These are phyloP conservation scores for Phylloscopus trochiloides DNA, from an alignment of 2,113 vertebrate species.

Conservation along the genomic window DNA sequence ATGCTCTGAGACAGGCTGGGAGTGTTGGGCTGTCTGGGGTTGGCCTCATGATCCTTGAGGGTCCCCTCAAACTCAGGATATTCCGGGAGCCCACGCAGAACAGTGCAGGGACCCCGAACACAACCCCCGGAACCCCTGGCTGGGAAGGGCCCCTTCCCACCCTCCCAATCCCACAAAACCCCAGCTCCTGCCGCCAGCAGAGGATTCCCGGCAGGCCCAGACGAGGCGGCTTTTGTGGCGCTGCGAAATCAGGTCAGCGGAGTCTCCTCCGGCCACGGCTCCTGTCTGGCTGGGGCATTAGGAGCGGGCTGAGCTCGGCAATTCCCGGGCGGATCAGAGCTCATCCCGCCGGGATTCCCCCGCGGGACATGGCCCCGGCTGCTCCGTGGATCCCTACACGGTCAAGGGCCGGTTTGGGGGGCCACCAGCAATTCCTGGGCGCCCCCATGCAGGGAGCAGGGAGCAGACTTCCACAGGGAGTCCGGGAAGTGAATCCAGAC, in stretches of 20 bases:
- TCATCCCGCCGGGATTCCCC: neutral
- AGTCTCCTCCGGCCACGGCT: neutral
- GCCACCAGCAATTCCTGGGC: neutral
- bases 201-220: neutral
- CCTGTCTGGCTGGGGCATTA: neutral
- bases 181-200: accelerated
- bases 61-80: neutral
- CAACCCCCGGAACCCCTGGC: too few species aligned
- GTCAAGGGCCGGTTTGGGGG: neutral
- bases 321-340: accelerated
- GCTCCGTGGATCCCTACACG: too few species aligned
- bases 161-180: accelerated
- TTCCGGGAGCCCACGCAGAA: neutral
- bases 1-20: neutral
- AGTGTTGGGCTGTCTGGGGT: neutral
- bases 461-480: neutral
- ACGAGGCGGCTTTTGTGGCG: accelerated
- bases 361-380: neutral
- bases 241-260: neutral
- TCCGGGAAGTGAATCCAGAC: accelerated
- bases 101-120: neutral
- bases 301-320: accelerated
- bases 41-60: accelerated
- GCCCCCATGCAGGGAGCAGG: neutral
- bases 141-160: too few species aligned